Conservation (phyloP, 2,113 vertebrate genomes). For the Dromaius novaehollandiae region DNA sequence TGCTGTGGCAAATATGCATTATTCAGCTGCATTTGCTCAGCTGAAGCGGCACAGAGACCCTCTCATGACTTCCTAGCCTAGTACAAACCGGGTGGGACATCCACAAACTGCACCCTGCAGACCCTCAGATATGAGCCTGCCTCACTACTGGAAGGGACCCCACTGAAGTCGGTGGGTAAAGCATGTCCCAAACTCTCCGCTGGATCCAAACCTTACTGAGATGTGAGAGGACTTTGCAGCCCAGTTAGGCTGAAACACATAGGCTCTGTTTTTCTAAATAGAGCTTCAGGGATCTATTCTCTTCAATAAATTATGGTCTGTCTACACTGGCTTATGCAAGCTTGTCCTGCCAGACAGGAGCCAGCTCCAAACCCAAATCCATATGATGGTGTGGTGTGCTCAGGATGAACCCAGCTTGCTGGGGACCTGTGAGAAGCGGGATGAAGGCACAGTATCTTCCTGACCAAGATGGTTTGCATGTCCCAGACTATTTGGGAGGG, state of each 20-base stretch:
- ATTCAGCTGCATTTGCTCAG: neutral
- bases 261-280: slow-evolving; percentile 14
- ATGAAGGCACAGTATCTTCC: too few species aligned
- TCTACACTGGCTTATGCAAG: slow-evolving; percentile 18
- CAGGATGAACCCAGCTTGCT: neutral
- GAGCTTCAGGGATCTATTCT: slow-evolving; percentile 44
- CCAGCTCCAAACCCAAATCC: slow-evolving; percentile 50
- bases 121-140: neutral
- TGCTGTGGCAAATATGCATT: neutral
- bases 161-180: neutral
- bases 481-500: neutral
- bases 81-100: neutral
- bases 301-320: neutral
- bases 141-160: neutral
- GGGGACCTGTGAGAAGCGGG: neutral
- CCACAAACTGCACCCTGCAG: neutral
- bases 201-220: neutral
- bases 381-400: neutral
- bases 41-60: neutral
- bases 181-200: neutral
- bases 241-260: neutral
- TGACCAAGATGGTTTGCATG: neutral
- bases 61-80: neutral
- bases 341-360: slow-evolving; percentile 8
- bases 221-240: neutral